A percentile compares a stretch with the other conserved stretches of the same genome.
Conservation (phyloP, 2,888 invertebrate species). For the Frankliniella fusca region DNA sequence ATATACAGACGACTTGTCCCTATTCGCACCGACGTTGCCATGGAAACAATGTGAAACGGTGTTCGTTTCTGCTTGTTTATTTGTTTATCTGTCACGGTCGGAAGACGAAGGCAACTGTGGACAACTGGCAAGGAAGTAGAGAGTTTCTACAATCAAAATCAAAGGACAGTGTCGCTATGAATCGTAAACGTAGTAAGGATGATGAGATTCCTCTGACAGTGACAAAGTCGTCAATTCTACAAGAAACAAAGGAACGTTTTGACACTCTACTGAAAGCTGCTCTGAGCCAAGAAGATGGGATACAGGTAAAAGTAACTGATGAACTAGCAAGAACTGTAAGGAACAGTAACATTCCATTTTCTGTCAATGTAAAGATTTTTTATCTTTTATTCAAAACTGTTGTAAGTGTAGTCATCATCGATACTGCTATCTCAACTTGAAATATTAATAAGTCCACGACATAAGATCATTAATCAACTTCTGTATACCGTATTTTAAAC, state of each 20-base stretch:
- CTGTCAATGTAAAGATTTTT: too few relatives aligned
- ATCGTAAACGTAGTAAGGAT: slow-evolving; percentile 32
- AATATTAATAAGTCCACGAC: too few relatives aligned
- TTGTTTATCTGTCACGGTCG: too few relatives aligned
- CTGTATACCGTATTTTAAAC: too few relatives aligned
- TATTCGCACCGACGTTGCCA: too few relatives aligned
- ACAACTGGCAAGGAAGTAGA: neutral
- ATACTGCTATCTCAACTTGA: too few relatives aligned
- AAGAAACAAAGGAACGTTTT: slow-evolving; percentile 45
- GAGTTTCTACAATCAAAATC: neutral
- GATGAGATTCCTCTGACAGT: slow-evolving; percentile 29
- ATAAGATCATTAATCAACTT: too few relatives aligned
- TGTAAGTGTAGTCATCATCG: neutral
- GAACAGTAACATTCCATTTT: too few relatives aligned
- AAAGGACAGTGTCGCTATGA: neutral
- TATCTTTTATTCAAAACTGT: neutral
- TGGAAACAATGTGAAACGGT: too few relatives aligned
- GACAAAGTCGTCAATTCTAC: slow-evolving; percentile 38
- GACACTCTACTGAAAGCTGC: slow-evolving; percentile 43
- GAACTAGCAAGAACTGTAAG: neutral
- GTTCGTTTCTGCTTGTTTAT: too few relatives aligned
- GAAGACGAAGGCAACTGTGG: too few relatives aligned
- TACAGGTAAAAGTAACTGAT: slow-evolving; percentile 37
- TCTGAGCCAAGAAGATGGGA: slow-evolving; percentile 38
- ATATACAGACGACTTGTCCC: too few relatives aligned